Percentiles rank a stretch among this genome's conserved stretches.
phyloP scores from a whole-genome alignment of 2,888 invertebrate genomes.

The Nephrotoma appendiculata region DNA sequence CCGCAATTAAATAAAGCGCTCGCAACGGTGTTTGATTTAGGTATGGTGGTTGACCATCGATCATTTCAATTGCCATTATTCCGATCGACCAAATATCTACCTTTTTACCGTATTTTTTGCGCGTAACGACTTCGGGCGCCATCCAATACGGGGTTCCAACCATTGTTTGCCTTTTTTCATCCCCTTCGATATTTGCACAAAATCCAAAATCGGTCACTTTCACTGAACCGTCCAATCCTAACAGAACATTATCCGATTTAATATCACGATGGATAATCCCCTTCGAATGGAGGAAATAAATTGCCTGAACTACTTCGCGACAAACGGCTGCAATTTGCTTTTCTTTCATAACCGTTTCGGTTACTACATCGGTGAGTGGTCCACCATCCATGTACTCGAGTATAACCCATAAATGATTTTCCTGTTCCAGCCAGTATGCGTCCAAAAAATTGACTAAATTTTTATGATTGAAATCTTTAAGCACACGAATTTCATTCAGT shows the following conservation, averaged over 20 bases:
- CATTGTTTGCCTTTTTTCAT: constrained; percentile 92
- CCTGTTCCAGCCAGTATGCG: constrained; percentile 74
- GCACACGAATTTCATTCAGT: constrained; percentile 84
- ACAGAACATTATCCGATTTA: constrained; percentile 91
- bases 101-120: constrained; percentile 87
- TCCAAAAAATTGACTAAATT: constrained; percentile 93
- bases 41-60: constrained; percentile 95
- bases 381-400: constrained; percentile 95
- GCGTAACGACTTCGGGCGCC: constrained; percentile 88
- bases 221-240: constrained; percentile 84
- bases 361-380: constrained; percentile 91
- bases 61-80: constrained; percentile 93
- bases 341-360: constrained; percentile 93
- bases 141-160: constrained; percentile 99
- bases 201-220: constrained; percentile 97
- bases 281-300: constrained; percentile 76
- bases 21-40: constrained; percentile 85
- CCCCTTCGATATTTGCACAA: constrained; percentile 90
- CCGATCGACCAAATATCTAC: constrained; percentile 91
- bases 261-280: constrained; percentile 92
- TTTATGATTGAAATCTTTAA: constrained; percentile 82
- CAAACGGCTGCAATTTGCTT: constrained; percentile 93
- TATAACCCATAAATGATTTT: constrained; percentile 89
- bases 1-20: constrained; percentile 89
- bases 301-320: constrained; percentile 73